Evolutionary conservation across 2,888 invertebrate species (phyloP), one percentile per base, ranked within the genome.

Genomic region (Himalopsyche japonica): DNA sequence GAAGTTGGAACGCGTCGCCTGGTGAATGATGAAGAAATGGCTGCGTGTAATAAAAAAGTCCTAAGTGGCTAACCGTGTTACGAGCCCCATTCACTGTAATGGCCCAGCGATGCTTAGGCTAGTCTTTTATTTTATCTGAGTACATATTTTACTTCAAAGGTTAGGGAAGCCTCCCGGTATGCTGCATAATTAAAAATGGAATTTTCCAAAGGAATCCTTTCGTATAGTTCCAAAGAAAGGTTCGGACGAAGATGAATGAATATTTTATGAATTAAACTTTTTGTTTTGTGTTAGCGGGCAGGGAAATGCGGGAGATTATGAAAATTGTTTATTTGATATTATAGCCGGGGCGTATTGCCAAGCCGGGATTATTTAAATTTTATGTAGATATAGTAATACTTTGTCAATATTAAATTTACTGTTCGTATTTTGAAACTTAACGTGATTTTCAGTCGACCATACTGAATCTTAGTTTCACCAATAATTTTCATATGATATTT

Each of bases 51-150:
- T 81, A 70, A 47, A 70, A 81, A 64, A 47, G 70, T 37, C 43
- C 27, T 76, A 81, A 81, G 81, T 81, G 81, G 76, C 34, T n/a
- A 76, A 32, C 32, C 76, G 81, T 81, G 81, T 81, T 81, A 81
- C 76, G 12, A 47, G 0, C 4, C 32, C 32, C 48, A 47, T 24
- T 47, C 48, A n/a, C 76, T 76, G 81, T 76, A 81, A 48, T 47
- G 81, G 20, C n/a, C 12, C 79, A 43, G 43, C 47, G 77, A 34
- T 37, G 32, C 20, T 43, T 18, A 20, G 32, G 32, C n/a, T 20
- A 37, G 30, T 37, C 77, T 32, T 37, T 37, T 37, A 77, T 77
- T 77, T 37, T 37, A 77, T 37, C 37, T 77, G 77, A 32, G 37
- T 77, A 32, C 37, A 37, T 32, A 77, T 77, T 77, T 37, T 32